Base-by-base conservation (phyloP, 2,888 invertebrate species). In the Furcula furcula region DNA sequence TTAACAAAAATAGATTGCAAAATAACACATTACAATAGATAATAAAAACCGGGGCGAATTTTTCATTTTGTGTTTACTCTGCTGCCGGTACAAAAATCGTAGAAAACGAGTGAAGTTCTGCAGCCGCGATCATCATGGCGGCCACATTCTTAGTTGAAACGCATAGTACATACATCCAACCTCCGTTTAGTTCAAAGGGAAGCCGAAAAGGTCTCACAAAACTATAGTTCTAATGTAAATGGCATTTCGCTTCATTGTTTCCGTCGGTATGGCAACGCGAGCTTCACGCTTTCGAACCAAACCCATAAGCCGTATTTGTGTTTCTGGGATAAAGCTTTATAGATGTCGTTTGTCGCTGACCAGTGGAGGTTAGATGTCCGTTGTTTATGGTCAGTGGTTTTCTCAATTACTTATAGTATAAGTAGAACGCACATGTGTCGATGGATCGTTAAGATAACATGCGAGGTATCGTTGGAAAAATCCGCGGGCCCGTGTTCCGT, bases 261-360 rank as follows among this genome's bases (percentile, higher is more conserved):
- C 47, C 45, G 38, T 46, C 38, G 52, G 45, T 46, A 48, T 49
- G 40, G 34, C 34, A 37, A n/a, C 34, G 44, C 34, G 34, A 46
- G 50, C 34, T 46, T 34, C 50, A 37, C 45, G 48, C 56, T 67
- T 70, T 70, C 61, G 61, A 56, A 55, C 54, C 36, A 9, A n/a
- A 26, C 14, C 26, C 28, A 36, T 36, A 27, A 10, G 40, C 49
- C 41, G 40, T 54, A 62, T 59, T 57, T 40, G 55, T 56, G 63
- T 65, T 60, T 54, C 53, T 61, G 53, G 63, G 54, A 57, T 62
- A 59, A 29, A 23, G 40, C 46, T 46, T 50, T 55, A 54, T 49
- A 45, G 37, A 25, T 38, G 34, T 38, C 28, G 43, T 40, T 46
- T 44, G 31, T 37, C 35, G 31, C 14, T 16, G 18, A 30, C 31